Percentiles rank a stretch among this genome's conserved stretches.
Conservation (phyloP, 2,888 invertebrate genomes). For the Bombylius discolor region DNA sequence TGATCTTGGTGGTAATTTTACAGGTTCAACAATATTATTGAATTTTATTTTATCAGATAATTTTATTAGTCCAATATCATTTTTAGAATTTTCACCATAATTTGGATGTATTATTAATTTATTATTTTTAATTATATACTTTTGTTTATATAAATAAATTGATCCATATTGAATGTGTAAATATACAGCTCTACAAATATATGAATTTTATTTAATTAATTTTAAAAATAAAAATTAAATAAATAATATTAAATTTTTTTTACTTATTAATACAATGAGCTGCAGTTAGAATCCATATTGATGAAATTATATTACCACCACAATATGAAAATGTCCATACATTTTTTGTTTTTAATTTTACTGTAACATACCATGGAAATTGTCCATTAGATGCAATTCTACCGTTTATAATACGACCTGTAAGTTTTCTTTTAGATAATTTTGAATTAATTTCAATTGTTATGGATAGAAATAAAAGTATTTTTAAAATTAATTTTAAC, state of each 20-base stretch:
- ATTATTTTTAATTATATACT: not conserved
- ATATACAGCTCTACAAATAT: not conserved
- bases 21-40: not conserved
- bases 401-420: too few relatives aligned
- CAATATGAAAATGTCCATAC: not conserved
- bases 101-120: not conserved
- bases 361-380: not conserved
- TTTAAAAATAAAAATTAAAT: too few relatives aligned
- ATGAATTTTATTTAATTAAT: not conserved
- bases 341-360: not conserved
- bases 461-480: too few relatives aligned
- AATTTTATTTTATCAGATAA: not conserved
- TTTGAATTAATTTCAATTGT: too few relatives aligned
- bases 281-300: not conserved
- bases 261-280: not conserved
- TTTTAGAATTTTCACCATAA: not conserved
- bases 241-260: not conserved
- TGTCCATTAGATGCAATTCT: too few relatives aligned
- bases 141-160: not conserved
- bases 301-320: not conserved
- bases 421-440: too few relatives aligned
- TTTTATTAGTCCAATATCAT: not conserved
- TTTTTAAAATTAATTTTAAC: too few relatives aligned
- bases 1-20: not conserved
- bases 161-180: not conserved